phyloP scores from a whole-genome alignment of 2,113 vertebrate species.

The Triplophysa siluroides region DNA sequence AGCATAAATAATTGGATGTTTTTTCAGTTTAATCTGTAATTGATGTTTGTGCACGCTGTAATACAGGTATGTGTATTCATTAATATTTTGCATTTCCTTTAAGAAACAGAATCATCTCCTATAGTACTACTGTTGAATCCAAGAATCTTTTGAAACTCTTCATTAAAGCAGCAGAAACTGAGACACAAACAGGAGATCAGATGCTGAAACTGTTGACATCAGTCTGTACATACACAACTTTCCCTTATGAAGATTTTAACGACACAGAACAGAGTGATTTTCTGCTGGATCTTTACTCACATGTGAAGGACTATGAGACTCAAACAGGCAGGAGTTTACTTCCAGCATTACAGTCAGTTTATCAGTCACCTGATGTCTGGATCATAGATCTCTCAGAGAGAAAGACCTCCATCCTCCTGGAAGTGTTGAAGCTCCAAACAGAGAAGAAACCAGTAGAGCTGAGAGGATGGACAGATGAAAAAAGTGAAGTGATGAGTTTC shows the following conservation, averaged over 20 bases:
- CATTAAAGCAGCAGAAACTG: slow-evolving; percentile 12
- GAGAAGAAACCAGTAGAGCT: slow-evolving; percentile 46
- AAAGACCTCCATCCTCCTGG: slow-evolving; percentile 25
- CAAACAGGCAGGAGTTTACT: slow-evolving; percentile 17
- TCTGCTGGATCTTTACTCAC: background rate
- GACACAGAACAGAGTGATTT: background rate
- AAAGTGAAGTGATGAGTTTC: too few species aligned
- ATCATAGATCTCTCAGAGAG: slow-evolving; percentile 31
- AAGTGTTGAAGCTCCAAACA: slow-evolving; percentile 48
- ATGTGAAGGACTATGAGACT: background rate
- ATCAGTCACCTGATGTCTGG: slow-evolving; percentile 31
- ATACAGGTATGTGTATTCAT: too few species aligned
- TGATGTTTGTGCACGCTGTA: too few species aligned
- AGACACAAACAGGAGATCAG: slow-evolving; percentile 13
- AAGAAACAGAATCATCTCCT: too few species aligned
- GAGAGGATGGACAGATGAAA: background rate
- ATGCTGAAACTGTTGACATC: slow-evolving; percentile 31
- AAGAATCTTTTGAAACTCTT: slow-evolving; percentile 11
- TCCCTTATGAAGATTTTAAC: background rate
- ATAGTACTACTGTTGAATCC: too few species aligned
- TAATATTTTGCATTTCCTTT: too few species aligned
- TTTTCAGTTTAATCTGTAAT: too few species aligned
- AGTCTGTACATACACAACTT: slow-evolving; percentile 34
- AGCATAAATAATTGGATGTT: too few species aligned
- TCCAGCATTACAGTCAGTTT: slow-evolving; percentile 28